phyloP scores from a whole-genome alignment of 2,113 vertebrate genomes.

The Chaetorhynchus papuensis region DNA sequence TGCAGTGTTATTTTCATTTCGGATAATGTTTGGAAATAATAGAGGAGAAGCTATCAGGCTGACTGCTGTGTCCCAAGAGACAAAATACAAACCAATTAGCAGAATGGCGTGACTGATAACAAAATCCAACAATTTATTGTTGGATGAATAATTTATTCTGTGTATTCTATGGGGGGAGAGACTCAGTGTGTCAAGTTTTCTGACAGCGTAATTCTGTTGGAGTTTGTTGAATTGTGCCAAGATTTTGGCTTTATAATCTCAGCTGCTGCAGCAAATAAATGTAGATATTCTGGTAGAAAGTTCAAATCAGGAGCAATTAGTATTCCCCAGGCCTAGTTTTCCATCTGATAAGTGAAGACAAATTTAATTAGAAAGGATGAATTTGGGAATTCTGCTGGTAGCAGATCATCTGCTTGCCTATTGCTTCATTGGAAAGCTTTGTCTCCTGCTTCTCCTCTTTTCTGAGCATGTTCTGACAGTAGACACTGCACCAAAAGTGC shows the following conservation, averaged over 20 bases:
- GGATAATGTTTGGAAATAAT: neutral
- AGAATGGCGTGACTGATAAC: neutral
- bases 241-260: neutral
- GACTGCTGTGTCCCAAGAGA: neutral
- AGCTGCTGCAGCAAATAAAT: neutral
- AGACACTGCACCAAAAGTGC: neutral
- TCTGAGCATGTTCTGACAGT: neutral
- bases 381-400: neutral
- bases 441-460: neutral
- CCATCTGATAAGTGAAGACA: conserved; percentile 25
- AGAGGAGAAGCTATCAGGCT: neutral
- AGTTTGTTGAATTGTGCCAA: neutral
- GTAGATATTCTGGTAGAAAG: conserved; percentile 2
- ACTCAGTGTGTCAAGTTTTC: neutral
- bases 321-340: conserved; percentile 43
- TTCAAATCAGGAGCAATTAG: conserved; percentile 30
- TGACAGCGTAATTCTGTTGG: neutral
- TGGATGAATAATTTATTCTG: neutral
- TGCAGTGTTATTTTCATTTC: neutral
- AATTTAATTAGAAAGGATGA: conserved; percentile 45
- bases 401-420: neutral
- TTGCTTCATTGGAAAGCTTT: neutral
- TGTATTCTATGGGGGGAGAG: neutral
- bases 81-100: neutral
- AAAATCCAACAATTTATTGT: neutral